Base-by-base conservation (phyloP, 2,888 invertebrate species). In the Caenorhabditis sp. region DNA sequence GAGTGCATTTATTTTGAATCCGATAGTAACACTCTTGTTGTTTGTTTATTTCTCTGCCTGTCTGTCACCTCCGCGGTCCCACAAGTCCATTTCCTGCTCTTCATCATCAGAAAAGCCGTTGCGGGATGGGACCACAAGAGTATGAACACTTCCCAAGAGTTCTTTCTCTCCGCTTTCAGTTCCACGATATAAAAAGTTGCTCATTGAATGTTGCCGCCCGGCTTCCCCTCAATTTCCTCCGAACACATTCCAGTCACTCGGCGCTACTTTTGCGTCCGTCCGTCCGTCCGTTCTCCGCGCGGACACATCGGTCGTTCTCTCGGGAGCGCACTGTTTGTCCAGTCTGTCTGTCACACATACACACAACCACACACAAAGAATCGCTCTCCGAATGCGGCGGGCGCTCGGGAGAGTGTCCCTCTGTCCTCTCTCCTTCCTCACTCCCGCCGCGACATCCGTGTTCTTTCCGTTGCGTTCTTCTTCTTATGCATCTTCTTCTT, bases 291-390 rank as follows among this genome's bases (percentile, higher is more conserved):
- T 41, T 13, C 7, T 6, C 37, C n/a, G n/a, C 5, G 39, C 62
- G 52, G 52, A 37, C 39, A 9, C 5, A 24, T 32, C 37, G 32
- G 27, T 26, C 46, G 20, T 37, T 11, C 5, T 11, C 8, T 26
- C 13, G 26, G 48, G 35, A 46, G 65, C 50, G 35, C 65, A 56
- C 56, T 68, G 52, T 68, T 68, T 68, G 68, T 68, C 52, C 68
- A 68, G 68, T 59, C 43, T 48, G 45, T 56, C 56, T 58, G 41
- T 59, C 58, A 52, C 58, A 58, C 68, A 66, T 37, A 48, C 26
- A 48, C 37, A 58, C 66, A 43, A 39, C 50, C 39, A 53, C 45
- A 45, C n/a, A n/a, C n/a, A n/a, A n/a, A n/a, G 52, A 46, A 45
- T 35, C 48, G 26, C 27, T 2, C 39, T 32, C 52, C 52, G 52